A percentile compares a stretch with the other conserved stretches of the same genome.
Evolutionary conservation across 30 jellyfish, hydroid and myxozoan species (phyloP).

Genomic region (Aurelia sp.): DNA sequence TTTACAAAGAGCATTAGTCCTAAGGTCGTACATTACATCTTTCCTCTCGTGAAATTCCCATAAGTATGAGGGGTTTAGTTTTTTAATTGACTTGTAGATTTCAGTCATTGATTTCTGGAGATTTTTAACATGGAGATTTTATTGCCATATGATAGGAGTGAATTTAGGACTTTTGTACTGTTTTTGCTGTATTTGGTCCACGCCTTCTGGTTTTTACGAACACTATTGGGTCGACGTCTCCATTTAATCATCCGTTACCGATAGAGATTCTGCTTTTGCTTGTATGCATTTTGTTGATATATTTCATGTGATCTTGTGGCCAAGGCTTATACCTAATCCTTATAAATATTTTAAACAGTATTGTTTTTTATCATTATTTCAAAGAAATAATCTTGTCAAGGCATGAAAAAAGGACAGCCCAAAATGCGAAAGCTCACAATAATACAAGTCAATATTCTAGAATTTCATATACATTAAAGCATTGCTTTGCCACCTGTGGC

Average conservation of each 20-base stretch:
- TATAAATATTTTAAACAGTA: slow-evolving; percentile 1
- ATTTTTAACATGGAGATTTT: no score
- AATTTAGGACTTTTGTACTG: background rate
- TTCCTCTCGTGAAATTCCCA: no score
- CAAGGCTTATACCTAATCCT: slow-evolving; percentile 1
- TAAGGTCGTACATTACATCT: no score
- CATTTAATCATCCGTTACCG: no score
- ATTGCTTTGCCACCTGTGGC: slow-evolving; percentile 58
- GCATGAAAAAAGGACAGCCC: slow-evolving; percentile 53
- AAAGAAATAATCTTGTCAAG: slow-evolving; percentile 29
- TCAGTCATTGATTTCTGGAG: no score
- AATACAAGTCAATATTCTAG: slow-evolving; percentile 18
- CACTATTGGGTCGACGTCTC: no score
- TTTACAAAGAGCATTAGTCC: no score
- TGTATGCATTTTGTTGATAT: background rate
- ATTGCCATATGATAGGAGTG: background rate
- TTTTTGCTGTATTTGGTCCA: no score
- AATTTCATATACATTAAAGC: slow-evolving; percentile 31
- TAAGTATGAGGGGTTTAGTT: no score
- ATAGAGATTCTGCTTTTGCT: background rate
- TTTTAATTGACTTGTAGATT: no score
- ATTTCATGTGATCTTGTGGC: slow-evolving; percentile 1
- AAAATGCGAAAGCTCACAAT: slow-evolving; percentile 48
- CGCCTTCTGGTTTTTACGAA: no score
- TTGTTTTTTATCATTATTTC: slow-evolving; percentile 45